Conservation (phyloP, 1,140 invertebrate genomes). For the Tribolium castaneum region DNA sequence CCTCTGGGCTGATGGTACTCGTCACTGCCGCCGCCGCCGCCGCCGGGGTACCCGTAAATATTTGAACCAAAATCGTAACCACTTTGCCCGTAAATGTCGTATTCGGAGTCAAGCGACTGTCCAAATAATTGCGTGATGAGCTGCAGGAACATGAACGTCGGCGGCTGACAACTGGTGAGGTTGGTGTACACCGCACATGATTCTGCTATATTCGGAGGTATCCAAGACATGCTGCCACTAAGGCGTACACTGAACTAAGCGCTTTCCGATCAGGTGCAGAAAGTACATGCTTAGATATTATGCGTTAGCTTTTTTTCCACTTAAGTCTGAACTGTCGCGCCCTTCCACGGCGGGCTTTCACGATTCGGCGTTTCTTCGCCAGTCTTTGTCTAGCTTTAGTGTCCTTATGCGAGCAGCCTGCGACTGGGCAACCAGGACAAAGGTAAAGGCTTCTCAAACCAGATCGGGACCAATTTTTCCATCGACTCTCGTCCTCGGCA, state of each 20-base stretch:
- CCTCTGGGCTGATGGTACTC: slow-evolving; percentile 23
- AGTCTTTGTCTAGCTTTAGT: neutral
- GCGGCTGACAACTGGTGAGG: slow-evolving; percentile 69
- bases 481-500: neutral
- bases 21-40: neutral
- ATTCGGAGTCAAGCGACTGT: slow-evolving; percentile 63
- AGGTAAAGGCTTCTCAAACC: slow-evolving; percentile 12
- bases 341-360: slow-evolving; percentile 22
- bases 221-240: slow-evolving; percentile 66
- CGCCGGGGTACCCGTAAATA: slow-evolving; percentile 18
- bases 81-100: slow-evolving; percentile 40
- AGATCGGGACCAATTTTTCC: neutral
- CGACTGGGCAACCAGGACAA: neutral
- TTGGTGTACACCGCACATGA: slow-evolving; percentile 67
- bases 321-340: neutral
- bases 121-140: slow-evolving; percentile 70
- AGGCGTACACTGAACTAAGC: slow-evolving; percentile 21
- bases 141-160: slow-evolving; percentile 69
- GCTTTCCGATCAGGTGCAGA: slow-evolving; percentile 1
- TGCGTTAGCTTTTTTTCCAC: slow-evolving; percentile 3
- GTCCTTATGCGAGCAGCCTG: neutral
- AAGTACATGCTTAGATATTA: slow-evolving; percentile 14
- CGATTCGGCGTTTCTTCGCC: neutral
- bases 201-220: slow-evolving; percentile 68
- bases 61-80: slow-evolving; percentile 35